Evolutionary conservation across 1,140 invertebrate species (phyloP).

Genomic region (Cataglyphis hispanica): DNA sequence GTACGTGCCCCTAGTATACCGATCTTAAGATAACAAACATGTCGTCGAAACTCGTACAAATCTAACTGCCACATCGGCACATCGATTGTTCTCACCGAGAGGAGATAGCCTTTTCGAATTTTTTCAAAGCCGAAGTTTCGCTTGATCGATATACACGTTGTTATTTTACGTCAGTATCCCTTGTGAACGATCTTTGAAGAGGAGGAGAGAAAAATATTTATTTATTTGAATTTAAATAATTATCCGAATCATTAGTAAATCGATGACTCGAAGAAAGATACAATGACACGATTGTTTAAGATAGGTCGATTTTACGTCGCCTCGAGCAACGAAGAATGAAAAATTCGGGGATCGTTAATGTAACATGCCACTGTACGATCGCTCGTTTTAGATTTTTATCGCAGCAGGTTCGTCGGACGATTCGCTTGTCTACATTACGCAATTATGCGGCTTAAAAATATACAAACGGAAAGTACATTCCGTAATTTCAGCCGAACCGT

Average conservation of each 20-base stretch:
- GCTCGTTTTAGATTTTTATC: neutral
- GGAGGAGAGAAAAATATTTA: neutral
- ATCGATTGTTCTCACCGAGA: neutral
- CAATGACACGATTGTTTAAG: neutral
- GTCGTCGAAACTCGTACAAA: constrained; percentile 13
- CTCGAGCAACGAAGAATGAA: neutral
- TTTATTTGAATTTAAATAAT: neutral
- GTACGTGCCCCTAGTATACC: neutral
- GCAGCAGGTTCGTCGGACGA: neutral
- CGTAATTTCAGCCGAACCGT: constrained; percentile 50
- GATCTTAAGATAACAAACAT: constrained; percentile 53
- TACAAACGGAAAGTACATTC: constrained; percentile 35
- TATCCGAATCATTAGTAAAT: neutral
- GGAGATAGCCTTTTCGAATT: neutral
- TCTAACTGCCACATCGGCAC: neutral
- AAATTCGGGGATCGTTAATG: constrained; percentile 1
- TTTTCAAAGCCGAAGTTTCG: neutral
- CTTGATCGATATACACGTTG: neutral
- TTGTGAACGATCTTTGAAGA: too few relatives aligned
- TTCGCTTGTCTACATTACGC: neutral
- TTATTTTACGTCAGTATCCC: constrained; percentile 5
- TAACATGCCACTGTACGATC: constrained; percentile 12
- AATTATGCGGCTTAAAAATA: constrained; percentile 4
- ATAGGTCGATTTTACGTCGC: neutral
- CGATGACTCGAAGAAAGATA: neutral